phyloP scores from a whole-genome alignment of 2,113 vertebrate genomes.

The Planiliza haematocheilus region DNA sequence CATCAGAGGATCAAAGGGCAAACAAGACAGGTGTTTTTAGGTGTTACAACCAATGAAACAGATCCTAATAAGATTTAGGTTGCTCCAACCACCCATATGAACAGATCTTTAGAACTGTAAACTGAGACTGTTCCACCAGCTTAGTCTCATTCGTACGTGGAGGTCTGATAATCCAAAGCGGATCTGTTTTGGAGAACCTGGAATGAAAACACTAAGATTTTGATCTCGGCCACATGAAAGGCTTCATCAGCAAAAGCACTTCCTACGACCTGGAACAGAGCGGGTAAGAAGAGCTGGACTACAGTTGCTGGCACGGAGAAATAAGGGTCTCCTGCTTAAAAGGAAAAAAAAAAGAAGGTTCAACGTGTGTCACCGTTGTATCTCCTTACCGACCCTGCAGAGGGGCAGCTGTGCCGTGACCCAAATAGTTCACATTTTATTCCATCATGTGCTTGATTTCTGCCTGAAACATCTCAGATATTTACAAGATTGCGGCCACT shows the following conservation, averaged over 20 bases:
- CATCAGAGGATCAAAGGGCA: no score
- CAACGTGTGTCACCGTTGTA: not conserved
- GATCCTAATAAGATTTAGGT: no score
- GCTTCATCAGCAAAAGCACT: not conserved
- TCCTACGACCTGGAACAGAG: no score
- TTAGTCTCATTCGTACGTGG: not conserved
- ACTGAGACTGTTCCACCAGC: no score
- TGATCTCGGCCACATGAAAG: not conserved
- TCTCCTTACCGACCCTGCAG: constrained; percentile 8
- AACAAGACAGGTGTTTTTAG: no score
- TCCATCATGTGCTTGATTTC: constrained; percentile 27
- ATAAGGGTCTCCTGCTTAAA: not conserved
- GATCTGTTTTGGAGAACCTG: not conserved
- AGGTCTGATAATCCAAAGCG: not conserved
- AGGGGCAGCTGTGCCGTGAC: constrained; percentile 29
- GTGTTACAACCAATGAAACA: no score
- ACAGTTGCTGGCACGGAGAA: no score
- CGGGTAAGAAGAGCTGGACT: not conserved
- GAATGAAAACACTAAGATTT: not conserved
- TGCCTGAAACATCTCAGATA: constrained; percentile 43
- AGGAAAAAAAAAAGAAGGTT: not conserved
- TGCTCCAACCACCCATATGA: no score
- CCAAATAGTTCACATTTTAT: constrained; percentile 60
- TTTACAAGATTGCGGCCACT: constrained; percentile 25
- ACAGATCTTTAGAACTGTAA: no score